A percentile compares a stretch with the other conserved stretches of the same genome.
Conservation (phyloP, 2,113 vertebrate species). For the Cryptomyrus ogoouensis region DNA sequence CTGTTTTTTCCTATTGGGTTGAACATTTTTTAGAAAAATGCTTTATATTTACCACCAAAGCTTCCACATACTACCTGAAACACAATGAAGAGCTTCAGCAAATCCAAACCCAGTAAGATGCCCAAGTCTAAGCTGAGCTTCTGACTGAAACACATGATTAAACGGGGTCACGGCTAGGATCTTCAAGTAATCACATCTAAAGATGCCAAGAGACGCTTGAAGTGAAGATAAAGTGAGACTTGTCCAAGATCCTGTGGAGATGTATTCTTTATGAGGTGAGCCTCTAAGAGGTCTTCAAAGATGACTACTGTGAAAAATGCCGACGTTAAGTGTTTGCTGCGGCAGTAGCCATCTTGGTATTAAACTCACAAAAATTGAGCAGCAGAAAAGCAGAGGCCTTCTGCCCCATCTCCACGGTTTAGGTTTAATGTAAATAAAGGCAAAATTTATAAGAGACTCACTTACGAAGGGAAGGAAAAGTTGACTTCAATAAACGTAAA, state of each 20-base stretch:
- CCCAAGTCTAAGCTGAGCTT: background rate
- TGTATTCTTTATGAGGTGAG: background rate
- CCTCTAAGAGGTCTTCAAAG: background rate
- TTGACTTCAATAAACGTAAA: background rate
- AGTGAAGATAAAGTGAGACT: background rate
- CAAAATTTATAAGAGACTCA: background rate
- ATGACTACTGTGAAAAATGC: background rate
- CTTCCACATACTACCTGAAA: background rate
- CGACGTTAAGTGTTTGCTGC: background rate
- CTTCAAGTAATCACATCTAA: background rate
- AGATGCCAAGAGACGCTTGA: background rate
- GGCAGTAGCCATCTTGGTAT: background rate
- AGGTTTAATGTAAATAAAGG: background rate
- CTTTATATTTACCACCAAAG: background rate
- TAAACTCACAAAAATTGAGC: background rate
- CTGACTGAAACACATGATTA: background rate
- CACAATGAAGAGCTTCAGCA: background rate
- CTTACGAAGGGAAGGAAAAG: background rate
- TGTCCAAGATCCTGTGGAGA: background rate
- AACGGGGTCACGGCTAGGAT: background rate
- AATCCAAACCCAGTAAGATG: background rate
- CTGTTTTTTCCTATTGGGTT: background rate
- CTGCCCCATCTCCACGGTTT: background rate
- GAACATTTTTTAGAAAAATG: background rate
- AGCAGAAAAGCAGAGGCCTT: background rate